Base-by-base conservation (phyloP, 2,113 vertebrate species). In the Dipodomys spectabilis region DNA sequence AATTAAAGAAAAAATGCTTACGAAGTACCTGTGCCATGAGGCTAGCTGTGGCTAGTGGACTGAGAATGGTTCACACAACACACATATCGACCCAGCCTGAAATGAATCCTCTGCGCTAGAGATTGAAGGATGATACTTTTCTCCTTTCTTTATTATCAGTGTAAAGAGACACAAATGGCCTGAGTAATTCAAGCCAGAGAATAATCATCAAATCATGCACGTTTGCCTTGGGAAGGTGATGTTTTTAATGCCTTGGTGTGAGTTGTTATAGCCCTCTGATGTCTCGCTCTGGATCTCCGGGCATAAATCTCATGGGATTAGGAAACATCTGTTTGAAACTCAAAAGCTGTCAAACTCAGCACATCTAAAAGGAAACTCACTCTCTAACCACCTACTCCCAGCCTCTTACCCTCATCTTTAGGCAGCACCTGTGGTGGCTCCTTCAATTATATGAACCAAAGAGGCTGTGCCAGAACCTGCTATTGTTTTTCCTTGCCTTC, bases 221-320 rank as follows among this genome's bases (percentile, higher is more conserved):
- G 0, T 75, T 89, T 89, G 53, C 67, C 64, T 80, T 86, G 30
- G 13, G 74, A 82, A 87, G 77, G 32, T 69, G 57, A 74, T 74
- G 83, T 25, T 84, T 85, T 88, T 95, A 35, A 35, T 73, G 23
- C 75, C 62, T 35, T 45, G 6, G 16, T 44, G 0, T 68, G 82
- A 75, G 27, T 77, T 68, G 69, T 85, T 75, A n/a, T 44, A 88
- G 25, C 49, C 60, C 75, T 57, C 16, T 16, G 22, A 27, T 89
- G 25, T 72, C 53, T 91, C 49, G 93, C n/a, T 82, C 62, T 83
- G 81, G 60, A 73, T 49, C 30, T 94, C 67, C 83, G 32, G 62
- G 44, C 28, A 16, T 15, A 68, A 83, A 53, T 71, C 71, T 93
- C 73, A 65, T n/a, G 64, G 62, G 30, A 35, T 44, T 10, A 82